phyloP scores from a whole-genome alignment of 2,888 invertebrate species.

The Limnephilus auricula region DNA sequence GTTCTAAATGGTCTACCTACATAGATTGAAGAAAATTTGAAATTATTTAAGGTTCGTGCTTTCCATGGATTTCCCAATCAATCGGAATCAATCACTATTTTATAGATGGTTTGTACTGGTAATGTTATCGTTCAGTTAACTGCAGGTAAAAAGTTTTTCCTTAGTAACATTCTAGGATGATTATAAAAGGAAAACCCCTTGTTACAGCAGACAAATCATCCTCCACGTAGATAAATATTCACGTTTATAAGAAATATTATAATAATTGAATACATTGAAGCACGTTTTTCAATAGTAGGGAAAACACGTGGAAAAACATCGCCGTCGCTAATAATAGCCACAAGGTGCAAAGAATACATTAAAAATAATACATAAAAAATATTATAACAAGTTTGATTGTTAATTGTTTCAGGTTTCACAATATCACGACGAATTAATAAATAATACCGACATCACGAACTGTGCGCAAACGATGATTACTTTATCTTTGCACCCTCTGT shows the following conservation, averaged over 20 bases:
- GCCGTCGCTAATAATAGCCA: neutral
- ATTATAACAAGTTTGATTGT: neutral
- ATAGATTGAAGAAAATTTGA: neutral
- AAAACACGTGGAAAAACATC: neutral
- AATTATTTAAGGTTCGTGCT: neutral
- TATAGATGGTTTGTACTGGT: neutral
- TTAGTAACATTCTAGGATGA: neutral
- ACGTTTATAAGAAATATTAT: neutral
- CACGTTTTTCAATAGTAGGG: neutral
- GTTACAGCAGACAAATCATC: neutral
- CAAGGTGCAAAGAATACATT: neutral
- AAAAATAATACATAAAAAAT: neutral
- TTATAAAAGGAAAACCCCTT: neutral
- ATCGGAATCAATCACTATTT: neutral
- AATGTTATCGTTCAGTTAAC: neutral
- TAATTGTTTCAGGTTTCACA: neutral
- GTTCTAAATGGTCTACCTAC: too few species aligned
- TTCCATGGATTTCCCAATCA: neutral
- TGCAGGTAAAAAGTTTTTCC: neutral
- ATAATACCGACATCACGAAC: neutral
- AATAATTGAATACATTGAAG: neutral
- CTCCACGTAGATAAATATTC: neutral
- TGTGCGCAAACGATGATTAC: neutral
- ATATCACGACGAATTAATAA: neutral
- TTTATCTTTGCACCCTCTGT: neutral